Percentiles rank a stretch among this genome's conserved stretches.
Conservation (phyloP, 2,113 vertebrate species). For the Ciconia stormi region DNA sequence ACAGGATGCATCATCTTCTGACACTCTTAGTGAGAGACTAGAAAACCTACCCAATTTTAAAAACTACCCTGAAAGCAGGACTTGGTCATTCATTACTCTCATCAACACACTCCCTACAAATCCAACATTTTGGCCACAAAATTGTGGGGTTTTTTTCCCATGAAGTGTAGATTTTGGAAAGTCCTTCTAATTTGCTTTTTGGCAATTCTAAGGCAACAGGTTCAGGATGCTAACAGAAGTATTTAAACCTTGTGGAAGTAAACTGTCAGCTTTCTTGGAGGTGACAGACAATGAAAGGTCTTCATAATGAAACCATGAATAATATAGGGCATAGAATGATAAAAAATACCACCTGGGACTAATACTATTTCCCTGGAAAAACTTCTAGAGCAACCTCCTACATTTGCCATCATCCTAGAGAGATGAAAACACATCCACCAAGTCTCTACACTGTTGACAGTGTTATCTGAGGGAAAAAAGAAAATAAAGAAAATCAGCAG, state of each 20-base stretch:
- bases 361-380: neutral
- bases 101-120: neutral
- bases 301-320: neutral
- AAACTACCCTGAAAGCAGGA: neutral
- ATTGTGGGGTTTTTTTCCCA: accelerated
- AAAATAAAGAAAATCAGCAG: neutral
- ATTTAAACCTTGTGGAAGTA: neutral
- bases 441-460: neutral
- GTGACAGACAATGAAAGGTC: neutral
- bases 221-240: neutral
- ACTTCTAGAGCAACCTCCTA: neutral
- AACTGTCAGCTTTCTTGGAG: neutral
- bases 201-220: neutral
- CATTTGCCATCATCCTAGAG: neutral
- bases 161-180: neutral
- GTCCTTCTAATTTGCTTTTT: neutral
- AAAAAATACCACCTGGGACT: neutral
- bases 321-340: neutral
- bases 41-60: neutral
- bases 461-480: neutral
- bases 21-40: neutral
- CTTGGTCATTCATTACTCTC: neutral
- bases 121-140: neutral
- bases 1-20: neutral
- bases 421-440: neutral